Conservation (phyloP, 2,797 vertebrate species). For the Labroides dimidiatus region DNA sequence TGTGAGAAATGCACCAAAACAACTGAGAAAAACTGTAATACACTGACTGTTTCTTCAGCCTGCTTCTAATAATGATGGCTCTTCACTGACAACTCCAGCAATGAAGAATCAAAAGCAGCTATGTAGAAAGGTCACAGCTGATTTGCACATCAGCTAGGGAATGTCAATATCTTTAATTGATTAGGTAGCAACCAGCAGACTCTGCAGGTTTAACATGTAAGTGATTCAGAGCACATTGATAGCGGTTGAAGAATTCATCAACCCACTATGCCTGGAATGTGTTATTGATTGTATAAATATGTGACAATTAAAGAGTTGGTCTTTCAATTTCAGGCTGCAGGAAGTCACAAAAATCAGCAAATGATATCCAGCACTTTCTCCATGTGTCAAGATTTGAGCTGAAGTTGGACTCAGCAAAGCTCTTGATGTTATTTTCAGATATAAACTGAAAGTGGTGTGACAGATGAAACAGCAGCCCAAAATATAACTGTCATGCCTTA, state of each 20-base stretch:
- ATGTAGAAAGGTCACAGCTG: background rate
- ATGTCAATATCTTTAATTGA: background rate
- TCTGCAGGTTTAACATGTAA: background rate
- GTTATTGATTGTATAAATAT: too few relatives aligned
- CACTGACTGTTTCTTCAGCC: background rate
- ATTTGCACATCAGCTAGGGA: slow-evolving; percentile 1
- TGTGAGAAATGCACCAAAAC: too few relatives aligned
- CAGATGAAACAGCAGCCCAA: background rate
- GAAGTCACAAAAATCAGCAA: slow-evolving; percentile 4
- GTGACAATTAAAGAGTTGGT: background rate
- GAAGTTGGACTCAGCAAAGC: slow-evolving; percentile 12
- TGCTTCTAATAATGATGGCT: background rate
- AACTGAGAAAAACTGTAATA: too few relatives aligned
- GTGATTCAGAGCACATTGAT: background rate
- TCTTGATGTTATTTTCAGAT: slow-evolving; percentile 19
- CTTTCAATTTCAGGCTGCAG: background rate
- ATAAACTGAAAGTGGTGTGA: background rate
- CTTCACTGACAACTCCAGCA: too few relatives aligned
- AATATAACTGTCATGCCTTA: background rate
- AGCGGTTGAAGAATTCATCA: background rate
- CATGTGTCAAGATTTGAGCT: slow-evolving; percentile 6
- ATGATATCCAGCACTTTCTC: background rate
- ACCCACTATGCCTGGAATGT: background rate
- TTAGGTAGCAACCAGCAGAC: background rate
- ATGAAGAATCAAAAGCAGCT: too few relatives aligned